Conservation (phyloP, 2,797 vertebrate genomes). For the Betta splendens region DNA sequence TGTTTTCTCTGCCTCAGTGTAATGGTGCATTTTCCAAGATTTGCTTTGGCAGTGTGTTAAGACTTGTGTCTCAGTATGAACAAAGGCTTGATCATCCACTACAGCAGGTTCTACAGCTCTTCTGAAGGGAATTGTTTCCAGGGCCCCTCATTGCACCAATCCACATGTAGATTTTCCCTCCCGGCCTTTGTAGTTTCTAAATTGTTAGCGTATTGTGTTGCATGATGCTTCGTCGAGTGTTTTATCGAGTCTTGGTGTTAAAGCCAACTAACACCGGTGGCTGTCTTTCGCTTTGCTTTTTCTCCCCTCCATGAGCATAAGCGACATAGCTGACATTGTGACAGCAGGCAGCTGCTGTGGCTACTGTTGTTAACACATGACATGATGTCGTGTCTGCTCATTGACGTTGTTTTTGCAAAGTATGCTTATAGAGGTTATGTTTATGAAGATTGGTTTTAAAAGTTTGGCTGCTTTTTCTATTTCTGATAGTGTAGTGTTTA, state of each 20-base stretch:
- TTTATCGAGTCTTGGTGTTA: conserved; percentile 29
- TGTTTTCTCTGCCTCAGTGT: neutral
- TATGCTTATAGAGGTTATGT: neutral
- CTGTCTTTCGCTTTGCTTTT: conserved; percentile 3
- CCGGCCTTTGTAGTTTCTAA: conserved; percentile 26
- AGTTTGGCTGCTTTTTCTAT: neutral
- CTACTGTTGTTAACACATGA: conserved; percentile 30
- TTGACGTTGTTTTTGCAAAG: neutral
- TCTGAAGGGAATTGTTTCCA: neutral
- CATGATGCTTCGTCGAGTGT: conserved; percentile 16
- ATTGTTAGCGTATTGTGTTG: conserved; percentile 11
- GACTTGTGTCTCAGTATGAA: neutral
- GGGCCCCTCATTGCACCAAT: conserved; percentile 4
- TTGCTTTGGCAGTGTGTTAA: neutral
- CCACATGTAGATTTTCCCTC: conserved; percentile 7
- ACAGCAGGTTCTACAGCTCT: neutral
- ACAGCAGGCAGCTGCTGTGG: conserved; percentile 29
- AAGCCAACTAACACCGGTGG: conserved; percentile 18
- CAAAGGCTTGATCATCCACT: neutral
- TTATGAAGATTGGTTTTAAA: neutral
- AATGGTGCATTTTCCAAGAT: neutral
- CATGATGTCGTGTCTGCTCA: conserved; percentile 19
- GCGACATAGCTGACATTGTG: conserved; percentile 34
- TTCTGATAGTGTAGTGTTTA: conserved; percentile 5
- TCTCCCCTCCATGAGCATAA: conserved; percentile 15